Conservation (phyloP, 2,113 vertebrate genomes). For the Xenotilapia longispinis region DNA sequence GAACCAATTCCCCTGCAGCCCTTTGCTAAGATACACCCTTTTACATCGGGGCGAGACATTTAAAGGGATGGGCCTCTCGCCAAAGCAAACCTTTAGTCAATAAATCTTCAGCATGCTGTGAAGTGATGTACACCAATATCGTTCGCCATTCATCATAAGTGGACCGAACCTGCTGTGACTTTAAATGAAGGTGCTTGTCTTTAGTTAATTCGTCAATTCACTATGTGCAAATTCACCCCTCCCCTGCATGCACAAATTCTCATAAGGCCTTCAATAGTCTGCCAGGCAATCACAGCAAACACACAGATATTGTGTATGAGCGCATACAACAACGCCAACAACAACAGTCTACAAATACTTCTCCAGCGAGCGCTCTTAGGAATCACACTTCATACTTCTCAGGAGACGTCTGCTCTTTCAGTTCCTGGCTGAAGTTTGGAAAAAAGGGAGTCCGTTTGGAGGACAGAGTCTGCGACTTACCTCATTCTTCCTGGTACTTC, state of each 20-base stretch:
- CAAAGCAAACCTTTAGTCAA: not conserved
- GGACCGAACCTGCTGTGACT: not conserved
- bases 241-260: not conserved
- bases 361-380: not conserved
- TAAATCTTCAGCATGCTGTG: not conserved
- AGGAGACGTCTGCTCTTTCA: not conserved
- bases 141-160: not conserved
- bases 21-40: conserved; percentile 14
- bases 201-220: not conserved
- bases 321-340: not conserved
- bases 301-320: not conserved
- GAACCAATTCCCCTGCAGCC: not conserved
- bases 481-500: conserved; percentile 36
- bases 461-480: not conserved
- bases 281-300: not conserved
- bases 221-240: not conserved
- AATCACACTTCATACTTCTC: not conserved
- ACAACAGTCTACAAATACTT: not conserved
- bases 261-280: not conserved
- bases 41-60: conserved; percentile 11
- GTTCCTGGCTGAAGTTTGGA: conserved; percentile 3
- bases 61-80: not conserved
- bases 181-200: not conserved
- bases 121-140: not conserved
- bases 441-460: not conserved